Evolutionary conservation across 2,888 invertebrate species (phyloP), one percentile per base, ranked within the genome.

Genomic region (Branchipolynoe longqiensis): DNA sequence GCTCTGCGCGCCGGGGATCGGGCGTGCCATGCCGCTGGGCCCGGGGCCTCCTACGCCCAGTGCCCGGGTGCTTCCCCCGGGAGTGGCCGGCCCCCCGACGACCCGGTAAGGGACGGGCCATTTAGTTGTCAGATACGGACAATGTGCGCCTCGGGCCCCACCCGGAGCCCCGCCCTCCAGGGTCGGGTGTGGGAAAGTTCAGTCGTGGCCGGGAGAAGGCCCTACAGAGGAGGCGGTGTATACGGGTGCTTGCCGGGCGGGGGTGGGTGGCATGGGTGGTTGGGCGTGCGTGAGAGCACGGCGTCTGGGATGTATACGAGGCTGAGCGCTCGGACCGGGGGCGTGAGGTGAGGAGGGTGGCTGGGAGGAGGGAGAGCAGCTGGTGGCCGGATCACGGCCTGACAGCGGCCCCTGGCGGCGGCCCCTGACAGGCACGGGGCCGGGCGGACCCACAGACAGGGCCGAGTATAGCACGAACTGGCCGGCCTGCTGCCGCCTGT

Each of bases 101-200:
- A 18, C 48, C 8, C 8, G 18, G 69, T 1, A 12, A 69, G 12
- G 69, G 14, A 14, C n/a, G 58, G 58, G n/a, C 69, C 69, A 69
- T 69, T 69, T 69, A 69, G 69, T 38, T 69, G 69, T 69, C 69
- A 38, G 69, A 4, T 18, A 0, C 18, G 69, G 14, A 69, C 69
- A 69, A 69, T 69, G 69, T 12, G n/a, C 36, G 33, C 36, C 69
- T 12, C 69, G 14, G 18, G 69, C 69, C 69, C 14, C 69, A 3
- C 38, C 22, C 64, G 28, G 31, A 31, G 33, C 62, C 31, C 25
- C 31, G 1, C 62, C 62, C 69, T 69, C 33, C 69, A 69, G 36
- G 69, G 69, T 69, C 6, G 69, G 38, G 36, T 69, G 69, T 69
- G 69, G 69, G 69, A 69, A 69, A 69, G 69, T 69, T 69, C 69